phyloP scores from a whole-genome alignment of 2,888 invertebrate species.

The Lochmaea crataegi region DNA sequence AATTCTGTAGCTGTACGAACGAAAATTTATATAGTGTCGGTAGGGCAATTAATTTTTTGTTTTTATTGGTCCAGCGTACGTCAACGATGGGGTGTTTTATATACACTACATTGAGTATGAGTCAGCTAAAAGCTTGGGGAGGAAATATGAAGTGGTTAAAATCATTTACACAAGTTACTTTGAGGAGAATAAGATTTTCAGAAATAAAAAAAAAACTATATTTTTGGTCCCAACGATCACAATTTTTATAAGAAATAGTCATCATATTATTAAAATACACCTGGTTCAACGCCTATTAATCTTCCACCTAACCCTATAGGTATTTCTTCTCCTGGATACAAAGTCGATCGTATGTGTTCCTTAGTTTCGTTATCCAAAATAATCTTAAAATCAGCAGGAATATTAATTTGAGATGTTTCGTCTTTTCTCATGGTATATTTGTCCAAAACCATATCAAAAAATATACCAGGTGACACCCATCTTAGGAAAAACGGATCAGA shows the following conservation, averaged over 20 bases:
- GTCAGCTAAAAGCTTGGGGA: slow-evolving; percentile 36
- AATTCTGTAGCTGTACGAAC: too few relatives aligned
- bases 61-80: slow-evolving; percentile 35
- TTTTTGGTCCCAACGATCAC: too few relatives aligned
- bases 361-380: slow-evolving; percentile 31
- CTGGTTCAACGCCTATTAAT: slow-evolving; percentile 35
- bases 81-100: slow-evolving; percentile 25
- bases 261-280: slow-evolving; percentile 20
- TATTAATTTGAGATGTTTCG: not conserved
- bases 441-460: slow-evolving; percentile 47
- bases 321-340: not conserved
- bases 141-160: slow-evolving; percentile 24
- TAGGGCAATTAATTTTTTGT: slow-evolving; percentile 48
- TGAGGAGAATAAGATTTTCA: not conserved
- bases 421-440: slow-evolving; percentile 40
- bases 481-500: slow-evolving; percentile 46
- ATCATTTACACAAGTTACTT: slow-evolving; percentile 2
- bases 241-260: too few relatives aligned
- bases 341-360: slow-evolving; percentile 11
- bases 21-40: too few relatives aligned
- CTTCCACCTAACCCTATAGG: slow-evolving; percentile 22
- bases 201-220: not conserved
- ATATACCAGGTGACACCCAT: slow-evolving; percentile 44
- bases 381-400: slow-evolving; percentile 32
- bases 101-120: slow-evolving; percentile 22